phyloP scores from a whole-genome alignment of 2,888 invertebrate genomes.

The Didymodactylos carnosus region DNA sequence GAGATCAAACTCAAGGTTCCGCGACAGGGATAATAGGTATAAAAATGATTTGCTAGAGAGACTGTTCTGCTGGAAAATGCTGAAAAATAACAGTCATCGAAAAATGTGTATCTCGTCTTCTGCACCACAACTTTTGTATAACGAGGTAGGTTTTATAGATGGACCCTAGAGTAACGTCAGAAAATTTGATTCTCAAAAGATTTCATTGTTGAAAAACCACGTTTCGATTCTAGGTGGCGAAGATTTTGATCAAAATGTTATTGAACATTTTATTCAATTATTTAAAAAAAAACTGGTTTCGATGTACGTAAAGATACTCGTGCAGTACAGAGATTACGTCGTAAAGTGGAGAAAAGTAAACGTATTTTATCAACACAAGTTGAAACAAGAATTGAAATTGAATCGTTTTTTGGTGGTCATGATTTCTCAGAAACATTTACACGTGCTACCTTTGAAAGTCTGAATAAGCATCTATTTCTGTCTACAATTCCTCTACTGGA shows the following conservation, averaged over 20 bases:
- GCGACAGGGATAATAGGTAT: no score
- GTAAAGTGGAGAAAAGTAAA: conserved; percentile 35
- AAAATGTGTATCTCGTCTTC: no score
- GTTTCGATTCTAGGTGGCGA: conserved; percentile 15
- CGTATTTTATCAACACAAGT: conserved; percentile 18
- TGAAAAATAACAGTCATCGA: no score
- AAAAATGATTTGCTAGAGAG: no score
- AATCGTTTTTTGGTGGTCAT: conserved; percentile 17
- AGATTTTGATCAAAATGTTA: conserved; percentile 14
- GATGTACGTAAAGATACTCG: conserved; percentile 31
- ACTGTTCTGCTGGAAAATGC: no score
- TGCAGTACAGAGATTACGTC: conserved; percentile 32
- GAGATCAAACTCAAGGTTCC: no score
- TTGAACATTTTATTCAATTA: conserved; percentile 14
- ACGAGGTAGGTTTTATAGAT: no score
- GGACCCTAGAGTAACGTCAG: no score
- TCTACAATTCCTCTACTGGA: conserved; percentile 83
- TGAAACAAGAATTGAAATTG: conserved; percentile 17
- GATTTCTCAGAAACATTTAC: conserved; percentile 82
- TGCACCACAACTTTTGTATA: no score
- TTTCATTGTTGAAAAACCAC: no score
- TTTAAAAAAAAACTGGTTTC: conserved; percentile 30
- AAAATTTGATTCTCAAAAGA: no score
- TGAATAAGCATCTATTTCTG: conserved; percentile 63
- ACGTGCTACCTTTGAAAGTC: conserved; percentile 90